Base-by-base conservation (phyloP, 53 echinoderm and acorn worm species). In the Holothuria scabra region DNA sequence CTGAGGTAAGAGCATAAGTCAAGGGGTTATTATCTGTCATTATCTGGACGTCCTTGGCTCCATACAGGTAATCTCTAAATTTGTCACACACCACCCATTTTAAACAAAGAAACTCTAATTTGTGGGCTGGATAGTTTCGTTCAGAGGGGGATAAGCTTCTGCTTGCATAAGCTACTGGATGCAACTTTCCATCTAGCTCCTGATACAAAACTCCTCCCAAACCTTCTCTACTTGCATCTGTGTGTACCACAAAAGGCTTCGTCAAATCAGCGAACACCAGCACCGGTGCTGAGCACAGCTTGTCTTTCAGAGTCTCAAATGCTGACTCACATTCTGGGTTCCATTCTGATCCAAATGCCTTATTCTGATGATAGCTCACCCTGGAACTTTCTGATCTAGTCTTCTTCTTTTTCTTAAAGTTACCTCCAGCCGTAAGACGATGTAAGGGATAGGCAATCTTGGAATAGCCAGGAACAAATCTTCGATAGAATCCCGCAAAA, bases 1-100 rank as follows among this genome's bases (percentile, higher is more conserved):
- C 90, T 19, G 90, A 57, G 0, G 86, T 82, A 1, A 86, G 80
- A 1, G 86, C 70, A 64, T 90, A 90, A 4, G 90, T 90, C 6
- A 90, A 64, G 13, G 91, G 91, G 22, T n/a, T 91, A 65, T 91
- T 91, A 37, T 91, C 91, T 0, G 91, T 91, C 87, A 87, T 81
- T 19, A 91, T 84, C 44, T 70, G 58, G 12, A 70, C 70, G 31
- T 83, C 66, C 29, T 84, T 84, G 22, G 84, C 86, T 62, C 48
- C 61, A 58, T 90, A 90, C 19, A 90, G 38, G 24, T 90, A 90
- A 41, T 90, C 86, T 16, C 59, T 49, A 34, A 90, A 90, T 24
- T 88, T 88, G 8, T 91, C 91, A 12, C 84, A 80, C 33, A 91
- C 72, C 0, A 85, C 88, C 91, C 91, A 91, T 59, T 91, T 91